These are phyloP conservation scores for Berghia stephanieae DNA, from an alignment of 1,140 invertebrate species.

Conservation along the genomic window DNA sequence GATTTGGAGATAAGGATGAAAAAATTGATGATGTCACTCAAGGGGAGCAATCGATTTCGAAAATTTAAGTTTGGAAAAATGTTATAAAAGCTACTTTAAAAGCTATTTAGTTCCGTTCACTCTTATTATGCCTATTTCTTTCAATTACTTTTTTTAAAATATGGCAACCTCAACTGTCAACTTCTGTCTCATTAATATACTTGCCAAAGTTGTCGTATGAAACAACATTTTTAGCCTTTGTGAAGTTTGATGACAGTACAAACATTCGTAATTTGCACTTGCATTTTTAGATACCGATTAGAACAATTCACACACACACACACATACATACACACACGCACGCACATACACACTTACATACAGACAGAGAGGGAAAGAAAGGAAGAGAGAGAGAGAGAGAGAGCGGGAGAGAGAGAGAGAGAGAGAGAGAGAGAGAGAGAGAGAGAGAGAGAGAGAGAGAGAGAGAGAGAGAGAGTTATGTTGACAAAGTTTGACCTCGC, in stretches of 20 bases:
- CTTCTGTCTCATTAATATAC: not conserved
- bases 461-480: not conserved
- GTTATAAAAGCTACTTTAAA: not conserved
- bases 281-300: no score
- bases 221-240: not conserved
- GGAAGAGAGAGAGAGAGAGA: constrained; percentile 1
- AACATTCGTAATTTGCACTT: not conserved
- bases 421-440: not conserved
- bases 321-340: not conserved
- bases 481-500: not conserved
- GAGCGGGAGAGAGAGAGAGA: not conserved
- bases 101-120: not conserved
- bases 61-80: not conserved
- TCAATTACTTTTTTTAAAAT: not conserved
- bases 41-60: not conserved
- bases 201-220: not conserved
- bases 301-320: not conserved
- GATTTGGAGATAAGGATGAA: not conserved
- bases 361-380: not conserved
- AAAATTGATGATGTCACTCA: not conserved
- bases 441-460: not conserved
- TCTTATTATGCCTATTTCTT: not conserved
- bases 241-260: not conserved
- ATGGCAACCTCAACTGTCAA: no score
- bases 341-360: not conserved